phyloP scores from a whole-genome alignment of 2,113 vertebrate genomes.

The Paratilapia polleni region DNA sequence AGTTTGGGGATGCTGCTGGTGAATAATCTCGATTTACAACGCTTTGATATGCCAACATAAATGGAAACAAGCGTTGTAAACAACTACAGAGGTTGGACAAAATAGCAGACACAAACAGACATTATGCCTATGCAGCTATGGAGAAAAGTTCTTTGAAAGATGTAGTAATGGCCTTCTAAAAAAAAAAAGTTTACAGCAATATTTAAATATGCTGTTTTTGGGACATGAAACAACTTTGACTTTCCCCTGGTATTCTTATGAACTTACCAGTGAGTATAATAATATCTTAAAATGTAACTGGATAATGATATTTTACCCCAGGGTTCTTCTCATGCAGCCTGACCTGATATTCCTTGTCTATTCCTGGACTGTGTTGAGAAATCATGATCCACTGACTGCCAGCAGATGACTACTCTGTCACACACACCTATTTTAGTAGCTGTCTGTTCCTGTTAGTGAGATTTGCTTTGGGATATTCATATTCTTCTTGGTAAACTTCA shows the following conservation, averaged over 20 bases:
- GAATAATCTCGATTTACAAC: conserved; percentile 47
- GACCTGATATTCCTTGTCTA: conserved; percentile 6
- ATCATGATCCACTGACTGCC: neutral
- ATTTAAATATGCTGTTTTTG: neutral
- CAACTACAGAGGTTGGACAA: conserved; percentile 32
- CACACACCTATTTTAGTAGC: neutral
- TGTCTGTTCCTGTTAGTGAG: neutral
- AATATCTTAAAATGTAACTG: neutral
- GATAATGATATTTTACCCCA: neutral
- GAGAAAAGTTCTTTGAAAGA: neutral
- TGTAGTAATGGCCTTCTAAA: neutral
- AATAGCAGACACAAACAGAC: conserved; percentile 9
- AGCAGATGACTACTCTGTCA: neutral
- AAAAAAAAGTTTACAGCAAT: neutral
- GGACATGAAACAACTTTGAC: neutral
- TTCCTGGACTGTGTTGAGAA: conserved; percentile 10
- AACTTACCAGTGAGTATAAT: neutral
- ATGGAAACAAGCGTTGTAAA: conserved; percentile 27
- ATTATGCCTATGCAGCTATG: neutral
- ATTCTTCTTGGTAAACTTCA: neutral
- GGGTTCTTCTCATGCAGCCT: conserved; percentile 4
- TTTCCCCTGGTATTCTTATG: neutral
- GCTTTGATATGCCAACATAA: conserved; percentile 38
- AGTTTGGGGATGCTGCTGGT: conserved; percentile 34
- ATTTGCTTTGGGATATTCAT: conserved; percentile 5